These are phyloP conservation scores for Crocuta crocuta DNA, from an alignment of 2,113 vertebrate species.

Conservation along the genomic window DNA sequence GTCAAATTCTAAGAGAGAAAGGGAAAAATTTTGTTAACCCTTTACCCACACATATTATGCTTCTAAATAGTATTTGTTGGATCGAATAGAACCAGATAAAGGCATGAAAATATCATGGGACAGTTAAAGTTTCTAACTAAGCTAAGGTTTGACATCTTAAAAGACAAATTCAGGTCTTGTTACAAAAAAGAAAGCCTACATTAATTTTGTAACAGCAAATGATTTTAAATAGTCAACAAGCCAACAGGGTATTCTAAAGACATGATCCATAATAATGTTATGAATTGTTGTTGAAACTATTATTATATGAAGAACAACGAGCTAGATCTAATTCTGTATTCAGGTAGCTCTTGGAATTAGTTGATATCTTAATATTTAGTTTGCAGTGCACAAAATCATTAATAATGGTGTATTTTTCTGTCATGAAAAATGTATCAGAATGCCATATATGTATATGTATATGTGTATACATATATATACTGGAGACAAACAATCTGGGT, in stretches of 20 bases:
- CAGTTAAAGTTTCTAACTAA: not conserved
- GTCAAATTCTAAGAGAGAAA: slow-evolving; percentile 23
- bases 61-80: not conserved
- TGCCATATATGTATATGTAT: not conserved
- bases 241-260: not conserved
- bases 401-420: not conserved
- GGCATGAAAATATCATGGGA: not conserved
- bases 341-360: not conserved
- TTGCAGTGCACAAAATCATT: not conserved
- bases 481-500: not conserved
- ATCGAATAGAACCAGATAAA: not conserved
- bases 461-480: not conserved
- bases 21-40: slow-evolving; percentile 44
- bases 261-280: not conserved
- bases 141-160: not conserved
- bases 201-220: not conserved
- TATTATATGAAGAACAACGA: not conserved
- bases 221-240: not conserved
- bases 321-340: not conserved
- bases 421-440: not conserved
- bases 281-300: not conserved
- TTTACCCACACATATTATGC: not conserved
- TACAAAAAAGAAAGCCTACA: not conserved
- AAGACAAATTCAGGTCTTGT: slow-evolving; percentile 26
- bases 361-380: not conserved